Conservation (phyloP, 1,140 invertebrate species). For the Geopemphigus sp. region DNA sequence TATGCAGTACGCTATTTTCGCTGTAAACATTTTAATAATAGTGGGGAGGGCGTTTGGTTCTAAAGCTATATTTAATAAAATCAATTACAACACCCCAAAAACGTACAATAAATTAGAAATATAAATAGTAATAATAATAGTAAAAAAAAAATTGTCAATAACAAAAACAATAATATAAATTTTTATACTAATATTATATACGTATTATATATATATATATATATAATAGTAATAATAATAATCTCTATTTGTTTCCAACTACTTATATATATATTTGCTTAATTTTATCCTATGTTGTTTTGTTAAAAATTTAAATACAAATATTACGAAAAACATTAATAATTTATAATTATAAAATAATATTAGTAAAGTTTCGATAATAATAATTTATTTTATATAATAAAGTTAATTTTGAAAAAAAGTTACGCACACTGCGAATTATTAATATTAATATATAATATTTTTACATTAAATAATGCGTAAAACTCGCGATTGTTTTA, state of each 20-base stretch:
- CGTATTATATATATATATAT: not conserved
- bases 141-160: conserved; percentile 25
- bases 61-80: conserved; percentile 39
- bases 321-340: conserved; percentile 41
- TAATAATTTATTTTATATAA: conserved; percentile 16
- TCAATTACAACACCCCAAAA: conserved; percentile 40
- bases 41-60: not conserved
- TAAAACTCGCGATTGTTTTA: conserved; percentile 41
- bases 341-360: conserved; percentile 24
- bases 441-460: conserved; percentile 36
- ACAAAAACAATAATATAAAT: conserved; percentile 34
- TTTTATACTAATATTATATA: conserved; percentile 14
- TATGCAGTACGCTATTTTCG: conserved; percentile 2
- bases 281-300: not conserved
- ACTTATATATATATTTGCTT: conserved; percentile 10
- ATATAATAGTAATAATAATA: conserved; percentile 30
- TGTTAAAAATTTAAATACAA: conserved; percentile 36
- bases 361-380: conserved; percentile 28
- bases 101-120: conserved; percentile 42
- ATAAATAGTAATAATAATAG: conserved; percentile 31
- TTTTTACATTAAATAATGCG: conserved; percentile 22
- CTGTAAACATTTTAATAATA: not conserved
- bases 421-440: not conserved
- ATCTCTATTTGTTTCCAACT: conserved; percentile 14
- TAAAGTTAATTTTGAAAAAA: conserved; percentile 14